phyloP scores from a whole-genome alignment of 2,888 invertebrate species.

The Octodonta nipae region DNA sequence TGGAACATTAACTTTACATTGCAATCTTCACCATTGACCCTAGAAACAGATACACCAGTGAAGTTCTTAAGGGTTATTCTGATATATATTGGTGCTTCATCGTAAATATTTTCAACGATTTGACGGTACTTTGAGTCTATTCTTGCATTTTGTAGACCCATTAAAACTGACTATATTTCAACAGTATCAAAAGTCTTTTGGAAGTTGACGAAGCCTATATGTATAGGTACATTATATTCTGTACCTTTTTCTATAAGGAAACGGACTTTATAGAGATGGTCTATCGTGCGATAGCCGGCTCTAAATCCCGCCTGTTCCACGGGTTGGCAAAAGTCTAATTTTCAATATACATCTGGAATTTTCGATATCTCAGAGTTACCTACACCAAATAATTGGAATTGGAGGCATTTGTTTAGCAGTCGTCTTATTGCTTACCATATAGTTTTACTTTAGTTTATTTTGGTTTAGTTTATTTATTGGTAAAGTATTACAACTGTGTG shows the following conservation, averaged over 20 bases:
- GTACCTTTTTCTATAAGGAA: neutral
- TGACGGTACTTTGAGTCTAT: conserved; percentile 1
- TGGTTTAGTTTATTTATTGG: too few relatives aligned
- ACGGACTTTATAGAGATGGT: neutral
- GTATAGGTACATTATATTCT: conserved; percentile 1
- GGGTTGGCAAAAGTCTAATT: conserved; percentile 2
- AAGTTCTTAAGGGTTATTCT: too few relatives aligned
- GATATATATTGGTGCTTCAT: neutral
- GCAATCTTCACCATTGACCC: too few relatives aligned
- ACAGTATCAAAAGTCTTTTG: neutral
- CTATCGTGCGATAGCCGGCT: neutral
- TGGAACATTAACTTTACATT: too few relatives aligned
- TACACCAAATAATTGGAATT: too few relatives aligned
- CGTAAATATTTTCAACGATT: conserved; percentile 1
- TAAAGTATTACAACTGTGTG: too few relatives aligned
- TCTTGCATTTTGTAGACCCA: conserved; percentile 1
- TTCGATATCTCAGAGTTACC: too few relatives aligned
- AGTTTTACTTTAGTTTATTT: too few relatives aligned
- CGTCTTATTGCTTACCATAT: too few relatives aligned
- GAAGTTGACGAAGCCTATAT: neutral
- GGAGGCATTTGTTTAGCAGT: too few relatives aligned
- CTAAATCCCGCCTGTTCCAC: conserved; percentile 1
- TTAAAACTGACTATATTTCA: conserved; percentile 1
- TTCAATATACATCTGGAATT: too few relatives aligned
- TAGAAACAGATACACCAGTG: too few relatives aligned